Percentiles rank a stretch among this genome's conserved stretches.
Conservation (phyloP, 1,140 invertebrate species). For the Trichonephila clavata region DNA sequence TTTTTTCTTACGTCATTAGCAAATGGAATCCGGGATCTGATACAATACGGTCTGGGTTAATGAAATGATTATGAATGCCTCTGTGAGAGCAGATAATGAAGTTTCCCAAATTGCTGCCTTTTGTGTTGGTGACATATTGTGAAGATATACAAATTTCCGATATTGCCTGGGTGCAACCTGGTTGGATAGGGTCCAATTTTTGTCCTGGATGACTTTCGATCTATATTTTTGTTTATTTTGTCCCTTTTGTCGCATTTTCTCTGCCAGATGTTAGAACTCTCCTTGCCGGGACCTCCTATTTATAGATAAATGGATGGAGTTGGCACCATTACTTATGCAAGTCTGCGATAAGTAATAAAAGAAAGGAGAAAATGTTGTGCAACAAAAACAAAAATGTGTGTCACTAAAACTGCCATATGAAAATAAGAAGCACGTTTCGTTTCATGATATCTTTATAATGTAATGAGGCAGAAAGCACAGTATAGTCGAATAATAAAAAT, state of each 20-base stretch:
- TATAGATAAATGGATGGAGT: neutral
- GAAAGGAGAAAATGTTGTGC: neutral
- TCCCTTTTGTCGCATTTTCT: constrained; percentile 21
- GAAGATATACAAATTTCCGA: neutral
- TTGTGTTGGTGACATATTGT: constrained; percentile 2
- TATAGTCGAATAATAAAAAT: too few relatives aligned
- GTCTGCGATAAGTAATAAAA: neutral
- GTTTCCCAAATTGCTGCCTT: neutral
- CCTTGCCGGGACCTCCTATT: neutral
- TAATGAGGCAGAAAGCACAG: too few relatives aligned
- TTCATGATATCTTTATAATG: too few relatives aligned
- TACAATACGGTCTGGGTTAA: neutral
- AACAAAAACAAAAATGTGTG: too few relatives aligned
- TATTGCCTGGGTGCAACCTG: constrained; percentile 13
- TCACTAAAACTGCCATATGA: too few relatives aligned
- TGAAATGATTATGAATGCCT: constrained; percentile 16
- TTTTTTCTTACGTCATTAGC: neutral
- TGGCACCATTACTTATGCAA: constrained; percentile 26
- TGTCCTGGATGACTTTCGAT: constrained; percentile 28
- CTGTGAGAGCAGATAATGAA: neutral
- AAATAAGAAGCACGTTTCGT: too few relatives aligned
- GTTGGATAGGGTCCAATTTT: constrained; percentile 21
- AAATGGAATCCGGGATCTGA: neutral
- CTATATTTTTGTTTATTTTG: neutral
- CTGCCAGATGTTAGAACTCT: neutral